These are phyloP conservation scores for Polia nebulosa DNA, from an alignment of 2,888 invertebrate species.

Conservation along the genomic window DNA sequence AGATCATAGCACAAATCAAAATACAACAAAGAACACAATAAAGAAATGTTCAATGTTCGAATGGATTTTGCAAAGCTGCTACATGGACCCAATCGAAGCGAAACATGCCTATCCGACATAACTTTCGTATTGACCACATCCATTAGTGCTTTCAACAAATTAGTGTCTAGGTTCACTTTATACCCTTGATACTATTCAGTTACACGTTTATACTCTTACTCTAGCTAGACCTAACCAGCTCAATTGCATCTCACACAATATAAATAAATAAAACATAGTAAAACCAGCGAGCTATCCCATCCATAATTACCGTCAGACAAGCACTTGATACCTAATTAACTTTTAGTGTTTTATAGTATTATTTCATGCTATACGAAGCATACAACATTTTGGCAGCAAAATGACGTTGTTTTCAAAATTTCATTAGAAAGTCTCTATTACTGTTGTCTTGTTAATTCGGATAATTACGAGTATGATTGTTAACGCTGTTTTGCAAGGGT, in stretches of 20 bases:
- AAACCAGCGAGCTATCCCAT: background rate
- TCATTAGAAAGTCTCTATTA: conserved; percentile 43
- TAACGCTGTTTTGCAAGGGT: background rate
- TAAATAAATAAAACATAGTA: too few relatives aligned
- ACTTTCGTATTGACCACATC: too few relatives aligned
- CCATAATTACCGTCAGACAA: conserved; percentile 14
- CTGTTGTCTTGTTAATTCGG: conserved; percentile 24
- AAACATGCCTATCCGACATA: too few relatives aligned
- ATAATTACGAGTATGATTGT: background rate
- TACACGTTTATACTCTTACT: too few relatives aligned
- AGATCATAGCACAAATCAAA: too few relatives aligned
- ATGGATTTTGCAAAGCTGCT: too few relatives aligned
- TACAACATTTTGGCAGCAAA: conserved; percentile 24
- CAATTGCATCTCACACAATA: background rate
- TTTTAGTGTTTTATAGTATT: conserved; percentile 27
- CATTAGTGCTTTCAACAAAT: too few relatives aligned
- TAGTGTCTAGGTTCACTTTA: too few relatives aligned
- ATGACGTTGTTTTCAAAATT: conserved; percentile 6
- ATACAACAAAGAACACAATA: too few relatives aligned
- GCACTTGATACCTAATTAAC: conserved; percentile 25
- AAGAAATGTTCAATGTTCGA: too few relatives aligned
- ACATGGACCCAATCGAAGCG: too few relatives aligned
- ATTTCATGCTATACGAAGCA: conserved; percentile 52
- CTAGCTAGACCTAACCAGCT: background rate
- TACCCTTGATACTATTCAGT: too few relatives aligned